Conservation (phyloP, 2,113 vertebrate species). For the Sterna hirundo region DNA sequence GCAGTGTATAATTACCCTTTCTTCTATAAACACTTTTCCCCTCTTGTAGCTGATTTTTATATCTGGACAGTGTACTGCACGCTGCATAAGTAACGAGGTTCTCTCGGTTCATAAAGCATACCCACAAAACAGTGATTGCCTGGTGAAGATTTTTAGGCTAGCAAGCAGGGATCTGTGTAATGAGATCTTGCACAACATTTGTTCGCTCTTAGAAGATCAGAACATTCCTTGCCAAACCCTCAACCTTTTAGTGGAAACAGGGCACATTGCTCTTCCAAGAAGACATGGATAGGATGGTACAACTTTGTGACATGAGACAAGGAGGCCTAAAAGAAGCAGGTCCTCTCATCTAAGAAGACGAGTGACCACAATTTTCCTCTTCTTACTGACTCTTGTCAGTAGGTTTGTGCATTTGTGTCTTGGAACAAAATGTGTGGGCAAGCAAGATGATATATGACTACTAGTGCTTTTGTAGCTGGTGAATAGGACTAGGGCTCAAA, state of each 20-base stretch:
- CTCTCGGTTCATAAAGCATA: neutral
- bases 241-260: slow-evolving; percentile 17
- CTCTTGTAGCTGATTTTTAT: neutral
- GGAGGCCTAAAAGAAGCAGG: neutral
- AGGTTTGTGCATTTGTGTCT: neutral
- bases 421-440: neutral
- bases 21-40: neutral
- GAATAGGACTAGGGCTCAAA: neutral
- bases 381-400: neutral
- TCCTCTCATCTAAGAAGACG: neutral
- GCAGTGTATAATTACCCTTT: neutral
- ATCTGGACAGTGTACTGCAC: neutral
- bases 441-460: neutral
- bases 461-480: neutral
- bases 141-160: neutral
- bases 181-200: slow-evolving; percentile 26
- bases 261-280: neutral
- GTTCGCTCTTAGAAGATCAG: slow-evolving; percentile 2
- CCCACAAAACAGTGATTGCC: neutral
- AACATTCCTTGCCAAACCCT: slow-evolving; percentile 18
- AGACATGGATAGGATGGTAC: neutral
- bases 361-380: neutral
- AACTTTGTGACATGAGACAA: neutral
- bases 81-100: neutral
- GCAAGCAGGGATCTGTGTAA: slow-evolving; percentile 9